Percentiles rank a stretch among this genome's conserved stretches.
Conservation (phyloP, 2,113 vertebrate species). For the Saccopteryx leptura region DNA sequence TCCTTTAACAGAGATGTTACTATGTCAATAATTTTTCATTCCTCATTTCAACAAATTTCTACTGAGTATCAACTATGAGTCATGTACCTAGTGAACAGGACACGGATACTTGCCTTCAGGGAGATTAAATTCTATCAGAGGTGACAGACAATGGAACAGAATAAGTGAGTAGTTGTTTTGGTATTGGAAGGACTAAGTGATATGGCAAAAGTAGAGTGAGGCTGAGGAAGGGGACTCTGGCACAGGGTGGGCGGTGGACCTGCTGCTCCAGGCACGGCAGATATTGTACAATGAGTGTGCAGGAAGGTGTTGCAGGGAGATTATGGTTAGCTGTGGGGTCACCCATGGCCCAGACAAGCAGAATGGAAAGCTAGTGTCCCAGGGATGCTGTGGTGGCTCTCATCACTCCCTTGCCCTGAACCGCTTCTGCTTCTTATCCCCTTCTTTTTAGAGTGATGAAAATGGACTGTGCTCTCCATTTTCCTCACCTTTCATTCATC, state of each 20-base stretch:
- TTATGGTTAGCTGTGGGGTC: too few species aligned
- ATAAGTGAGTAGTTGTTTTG: not conserved
- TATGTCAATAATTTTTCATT: not conserved
- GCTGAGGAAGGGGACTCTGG: not conserved
- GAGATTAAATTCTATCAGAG: not conserved
- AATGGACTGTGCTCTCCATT: not conserved
- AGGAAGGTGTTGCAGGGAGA: not conserved
- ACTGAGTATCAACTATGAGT: not conserved
- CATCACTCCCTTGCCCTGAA: not conserved
- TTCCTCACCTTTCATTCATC: slow-evolving; percentile 41
- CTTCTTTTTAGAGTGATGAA: slow-evolving; percentile 32
- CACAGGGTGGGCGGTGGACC: not conserved
- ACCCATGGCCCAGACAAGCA: not conserved
- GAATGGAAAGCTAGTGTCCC: not conserved
- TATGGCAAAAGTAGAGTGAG: not conserved
- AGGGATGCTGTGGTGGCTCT: not conserved
- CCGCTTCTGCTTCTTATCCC: not conserved
- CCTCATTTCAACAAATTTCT: not conserved
- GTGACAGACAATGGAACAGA: not conserved
- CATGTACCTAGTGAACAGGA: not conserved
- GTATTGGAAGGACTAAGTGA: not conserved
- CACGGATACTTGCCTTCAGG: not conserved
- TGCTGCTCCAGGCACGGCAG: not conserved
- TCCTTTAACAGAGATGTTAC: not conserved
- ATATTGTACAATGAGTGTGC: not conserved